A percentile compares a stretch with the other conserved stretches of the same genome.
Conservation (phyloP, 2,888 invertebrate genomes). For the Disparrhopalites patrizii region DNA sequence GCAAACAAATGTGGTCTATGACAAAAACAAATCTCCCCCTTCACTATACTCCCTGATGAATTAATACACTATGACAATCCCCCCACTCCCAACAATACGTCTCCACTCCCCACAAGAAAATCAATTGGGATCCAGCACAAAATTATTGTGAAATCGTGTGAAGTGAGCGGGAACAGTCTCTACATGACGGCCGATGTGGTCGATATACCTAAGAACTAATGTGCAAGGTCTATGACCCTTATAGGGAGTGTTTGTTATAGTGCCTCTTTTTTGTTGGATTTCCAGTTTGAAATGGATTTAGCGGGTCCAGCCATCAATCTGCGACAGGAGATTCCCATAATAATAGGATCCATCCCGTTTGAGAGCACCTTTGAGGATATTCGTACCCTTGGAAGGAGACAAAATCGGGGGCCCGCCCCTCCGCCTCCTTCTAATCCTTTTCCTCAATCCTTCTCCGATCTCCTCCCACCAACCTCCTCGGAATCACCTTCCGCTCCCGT, state of each 20-base stretch:
- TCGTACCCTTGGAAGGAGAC: neutral
- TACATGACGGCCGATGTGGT: too few relatives aligned
- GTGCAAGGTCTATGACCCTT: too few relatives aligned
- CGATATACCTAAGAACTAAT: too few relatives aligned
- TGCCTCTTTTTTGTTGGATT: conserved; percentile 11
- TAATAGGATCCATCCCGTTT: conserved; percentile 71
- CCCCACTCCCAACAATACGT: too few relatives aligned
- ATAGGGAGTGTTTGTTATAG: too few relatives aligned
- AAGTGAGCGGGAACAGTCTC: too few relatives aligned
- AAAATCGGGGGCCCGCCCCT: neutral
- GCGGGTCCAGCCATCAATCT: conserved; percentile 65
- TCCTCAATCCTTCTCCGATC: conserved; percentile 49
- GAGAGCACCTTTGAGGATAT: conserved; percentile 49
- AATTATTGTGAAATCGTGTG: neutral
- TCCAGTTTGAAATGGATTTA: conserved; percentile 61
- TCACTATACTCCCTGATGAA: too few relatives aligned
- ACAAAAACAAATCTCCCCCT: too few relatives aligned
- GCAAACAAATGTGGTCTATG: too few relatives aligned
- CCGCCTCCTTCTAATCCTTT: neutral
- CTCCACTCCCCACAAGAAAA: too few relatives aligned
- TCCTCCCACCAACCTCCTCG: conserved; percentile 15
- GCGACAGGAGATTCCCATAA: conserved; percentile 62
- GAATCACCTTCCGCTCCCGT: conserved; percentile 5
- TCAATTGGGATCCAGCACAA: neutral
- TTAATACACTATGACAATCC: too few relatives aligned